A percentile compares a stretch with the other conserved stretches of the same genome.
Conservation (phyloP, 2,113 vertebrate genomes). For the Bothrops jararaca region DNA sequence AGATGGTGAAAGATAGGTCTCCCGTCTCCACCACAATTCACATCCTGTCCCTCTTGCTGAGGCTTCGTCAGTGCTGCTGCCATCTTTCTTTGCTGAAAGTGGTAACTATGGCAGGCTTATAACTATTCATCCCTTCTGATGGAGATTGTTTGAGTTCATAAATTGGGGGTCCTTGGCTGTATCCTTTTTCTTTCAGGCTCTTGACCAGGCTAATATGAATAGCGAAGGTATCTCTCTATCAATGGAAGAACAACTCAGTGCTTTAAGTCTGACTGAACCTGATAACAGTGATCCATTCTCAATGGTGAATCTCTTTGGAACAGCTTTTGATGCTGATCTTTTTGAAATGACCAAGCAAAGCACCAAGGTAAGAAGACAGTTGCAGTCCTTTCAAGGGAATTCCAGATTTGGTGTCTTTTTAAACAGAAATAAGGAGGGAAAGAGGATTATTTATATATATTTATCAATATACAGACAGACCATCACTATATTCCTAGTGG, state of each 20-base stretch:
- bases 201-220: slow-evolving; percentile 80
- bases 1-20: slow-evolving; percentile 45
- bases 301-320: slow-evolving; percentile 82
- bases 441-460: background rate
- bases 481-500: background rate
- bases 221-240: slow-evolving; percentile 83
- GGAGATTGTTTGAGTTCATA: background rate
- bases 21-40: slow-evolving; percentile 78
- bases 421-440: background rate
- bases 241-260: slow-evolving; percentile 88
- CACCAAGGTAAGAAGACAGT: slow-evolving; percentile 80
- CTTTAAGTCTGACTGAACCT: slow-evolving; percentile 80
- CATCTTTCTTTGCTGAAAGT: slow-evolving; percentile 89
- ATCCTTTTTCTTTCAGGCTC: slow-evolving; percentile 65
- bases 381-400: slow-evolving; percentile 3
- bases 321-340: slow-evolving; percentile 72
- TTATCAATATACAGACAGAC: too few species aligned
- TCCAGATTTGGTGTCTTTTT: background rate
- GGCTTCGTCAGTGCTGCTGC: slow-evolving; percentile 94
- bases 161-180: background rate
- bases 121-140: background rate
- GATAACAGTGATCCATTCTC: slow-evolving; percentile 66
- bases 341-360: slow-evolving; percentile 81
- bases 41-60: slow-evolving; percentile 87
- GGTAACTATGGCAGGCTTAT: slow-evolving; percentile 62